Percentiles rank a stretch among this genome's conserved stretches.
Evolutionary conservation across 2,113 vertebrate species (phyloP).

Genomic region (Hirundichthys speculiger): DNA sequence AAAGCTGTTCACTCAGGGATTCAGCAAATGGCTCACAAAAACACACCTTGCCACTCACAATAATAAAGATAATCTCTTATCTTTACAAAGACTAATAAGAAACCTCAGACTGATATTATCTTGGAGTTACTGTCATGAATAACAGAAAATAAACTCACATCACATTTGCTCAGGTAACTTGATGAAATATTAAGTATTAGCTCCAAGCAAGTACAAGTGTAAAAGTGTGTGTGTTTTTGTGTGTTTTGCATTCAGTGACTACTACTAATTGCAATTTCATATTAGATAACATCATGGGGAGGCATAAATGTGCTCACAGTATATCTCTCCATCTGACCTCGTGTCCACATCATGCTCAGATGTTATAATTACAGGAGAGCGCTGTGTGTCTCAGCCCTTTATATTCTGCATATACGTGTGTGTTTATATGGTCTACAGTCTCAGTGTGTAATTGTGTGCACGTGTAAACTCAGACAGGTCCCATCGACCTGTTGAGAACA

Average conservation of each 20-base stretch:
- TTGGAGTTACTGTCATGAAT: neutral
- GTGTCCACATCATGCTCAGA: conserved; percentile 53
- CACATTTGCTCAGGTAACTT: conserved; percentile 1
- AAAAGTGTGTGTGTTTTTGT: conserved; percentile 18
- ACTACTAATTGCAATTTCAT: conserved; percentile 47
- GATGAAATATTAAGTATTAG: neutral
- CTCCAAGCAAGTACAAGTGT: neutral
- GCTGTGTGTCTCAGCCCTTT: conserved; percentile 15
- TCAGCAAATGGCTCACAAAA: conserved; percentile 16
- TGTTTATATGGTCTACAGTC: conserved; percentile 11
- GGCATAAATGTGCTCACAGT: neutral
- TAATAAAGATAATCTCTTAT: conserved; percentile 31
- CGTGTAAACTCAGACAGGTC: conserved; percentile 49
- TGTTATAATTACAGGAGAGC: conserved; percentile 52
- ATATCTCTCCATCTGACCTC: conserved; percentile 53
- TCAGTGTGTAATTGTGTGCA: conserved; percentile 25
- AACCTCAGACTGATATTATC: conserved; percentile 27
- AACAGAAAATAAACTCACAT: conserved; percentile 5
- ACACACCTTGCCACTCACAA: conserved; percentile 20
- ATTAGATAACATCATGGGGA: conserved; percentile 34
- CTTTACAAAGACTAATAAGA: conserved; percentile 16
- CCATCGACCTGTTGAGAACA: conserved; percentile 74
- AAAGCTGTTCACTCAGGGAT: conserved; percentile 15
- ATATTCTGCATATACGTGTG: conserved; percentile 18
- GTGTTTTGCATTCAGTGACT: neutral